Percentiles rank a stretch among this genome's conserved stretches.
Conservation (phyloP, 2,113 vertebrate genomes). For the Mormyrus iriodes region DNA sequence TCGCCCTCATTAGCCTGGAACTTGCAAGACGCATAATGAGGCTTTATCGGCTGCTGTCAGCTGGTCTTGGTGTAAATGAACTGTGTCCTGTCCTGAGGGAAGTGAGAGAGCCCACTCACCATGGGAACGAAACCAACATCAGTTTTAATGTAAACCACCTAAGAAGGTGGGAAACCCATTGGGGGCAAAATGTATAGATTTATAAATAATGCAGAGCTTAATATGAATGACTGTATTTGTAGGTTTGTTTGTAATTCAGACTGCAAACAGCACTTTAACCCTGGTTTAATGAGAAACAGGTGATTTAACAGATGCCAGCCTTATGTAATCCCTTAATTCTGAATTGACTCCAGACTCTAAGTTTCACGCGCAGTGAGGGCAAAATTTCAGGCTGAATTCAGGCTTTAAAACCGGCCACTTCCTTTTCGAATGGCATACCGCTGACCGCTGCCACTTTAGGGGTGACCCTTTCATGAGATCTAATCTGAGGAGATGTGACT, state of each 20-base stretch:
- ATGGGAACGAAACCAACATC: neutral
- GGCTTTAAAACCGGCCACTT: neutral
- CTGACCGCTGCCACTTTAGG: neutral
- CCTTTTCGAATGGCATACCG: no score
- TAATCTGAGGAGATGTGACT: neutral
- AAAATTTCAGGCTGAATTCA: neutral
- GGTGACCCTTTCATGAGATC: neutral
- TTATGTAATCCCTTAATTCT: neutral
- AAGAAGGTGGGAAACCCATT: neutral
- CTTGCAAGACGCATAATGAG: neutral
- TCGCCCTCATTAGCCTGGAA: neutral
- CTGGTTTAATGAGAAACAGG: neutral
- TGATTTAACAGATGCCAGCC: neutral
- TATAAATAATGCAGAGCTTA: neutral
- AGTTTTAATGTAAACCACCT: neutral
- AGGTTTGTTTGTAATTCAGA: neutral
- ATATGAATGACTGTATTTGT: neutral
- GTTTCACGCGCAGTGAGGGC: neutral
- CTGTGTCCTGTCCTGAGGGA: neutral
- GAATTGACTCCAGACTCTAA: neutral
- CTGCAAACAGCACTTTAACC: neutral
- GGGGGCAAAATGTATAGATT: neutral
- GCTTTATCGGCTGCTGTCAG: neutral
- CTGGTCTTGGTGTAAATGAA: neutral
- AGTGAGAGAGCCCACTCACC: neutral